Percentiles rank a stretch among this genome's conserved stretches.
Conservation (phyloP, 2,888 invertebrate genomes). For the Cotesia congregata region DNA sequence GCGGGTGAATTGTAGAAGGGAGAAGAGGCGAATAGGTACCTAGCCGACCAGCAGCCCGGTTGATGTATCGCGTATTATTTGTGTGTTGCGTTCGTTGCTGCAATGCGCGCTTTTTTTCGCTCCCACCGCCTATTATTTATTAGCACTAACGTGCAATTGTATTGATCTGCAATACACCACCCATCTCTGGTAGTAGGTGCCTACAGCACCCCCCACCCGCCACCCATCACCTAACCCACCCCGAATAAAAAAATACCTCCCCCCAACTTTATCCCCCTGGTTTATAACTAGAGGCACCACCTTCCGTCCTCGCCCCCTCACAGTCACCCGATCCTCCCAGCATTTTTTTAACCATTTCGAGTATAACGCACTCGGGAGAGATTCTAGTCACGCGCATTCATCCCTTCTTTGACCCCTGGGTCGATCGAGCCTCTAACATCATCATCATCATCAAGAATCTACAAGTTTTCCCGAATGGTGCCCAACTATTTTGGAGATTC, state of each 20-base stretch:
- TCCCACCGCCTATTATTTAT: constrained; percentile 71
- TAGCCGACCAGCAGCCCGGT: constrained; percentile 59
- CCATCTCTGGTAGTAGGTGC: constrained; percentile 50
- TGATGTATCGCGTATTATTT: constrained; percentile 71
- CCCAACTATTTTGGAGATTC: no score
- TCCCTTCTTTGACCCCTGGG: constrained; percentile 61
- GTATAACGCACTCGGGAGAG: constrained; percentile 67
- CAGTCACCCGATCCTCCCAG: constrained; percentile 55
- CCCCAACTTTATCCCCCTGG: neutral
- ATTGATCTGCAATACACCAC: constrained; percentile 70
- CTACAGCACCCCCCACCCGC: constrained; percentile 39
- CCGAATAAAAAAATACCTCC: constrained; percentile 18
- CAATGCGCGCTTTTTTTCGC: constrained; percentile 70
- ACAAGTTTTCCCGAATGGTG: neutral
- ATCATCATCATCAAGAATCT: constrained; percentile 40
- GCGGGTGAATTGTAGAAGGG: constrained; percentile 39
- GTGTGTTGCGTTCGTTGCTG: constrained; percentile 70
- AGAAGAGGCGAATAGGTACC: constrained; percentile 57
- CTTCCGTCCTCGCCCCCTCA: constrained; percentile 27
- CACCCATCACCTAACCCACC: constrained; percentile 35
- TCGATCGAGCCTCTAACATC: constrained; percentile 54
- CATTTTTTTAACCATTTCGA: constrained; percentile 68
- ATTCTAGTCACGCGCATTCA: constrained; percentile 63
- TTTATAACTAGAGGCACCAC: neutral
- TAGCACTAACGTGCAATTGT: constrained; percentile 71